Base-by-base conservation (phyloP, 2,797 vertebrate species). In the Phrynocephalus vlangalii region DNA sequence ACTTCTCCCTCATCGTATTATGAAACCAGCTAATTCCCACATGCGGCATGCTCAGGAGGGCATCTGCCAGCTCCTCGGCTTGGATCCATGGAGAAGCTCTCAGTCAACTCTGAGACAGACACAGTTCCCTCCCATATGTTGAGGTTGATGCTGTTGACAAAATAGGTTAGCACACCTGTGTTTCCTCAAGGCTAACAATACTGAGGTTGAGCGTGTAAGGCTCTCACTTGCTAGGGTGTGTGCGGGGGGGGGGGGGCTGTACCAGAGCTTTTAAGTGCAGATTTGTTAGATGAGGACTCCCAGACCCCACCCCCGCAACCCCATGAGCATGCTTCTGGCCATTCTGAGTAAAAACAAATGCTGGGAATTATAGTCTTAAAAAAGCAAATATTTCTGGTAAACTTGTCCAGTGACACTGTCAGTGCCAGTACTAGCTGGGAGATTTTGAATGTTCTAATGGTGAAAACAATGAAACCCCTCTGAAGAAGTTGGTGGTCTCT, bases 11-110 rank as follows among this genome's bases (percentile, higher is more conserved):
- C 91, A 93, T 88, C 91, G n/a, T 93, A 91, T 95, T 96, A 95
- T 83, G 91, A 95, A 95, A 95, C 95, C 93, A 93, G 18, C 88
- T 91, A 94, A 96, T 96, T 96, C 95, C 94, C 94, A 94, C 92
- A 92, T 93, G 95, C 84, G 85, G 88, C 90, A 79, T 94, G 94
- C 95, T 96, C 94, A 88, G 91, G 95, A 94, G 95, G 93, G 94
- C 89, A 93, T 93, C 95, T 96, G 95, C 95, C 95, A 95, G 92
- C 95, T 95, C 94, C 87, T 92, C 88, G 91, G 92, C 83, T 67
- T 91, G 94, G 94, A 96, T 93, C 94, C 92, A 77, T 90, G 94
- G 92, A 87, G 91, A 94, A 95, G 92, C n/a, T 87, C 94, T 93
- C 90, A 89, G 94, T 95, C 91, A 92, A 88, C 91, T 68, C 2